Percentiles rank a stretch among this genome's conserved stretches.
These are phyloP conservation scores for Clarias macrocephalus DNA, from an alignment of 2,113 vertebrate species.

Conservation along the genomic window DNA sequence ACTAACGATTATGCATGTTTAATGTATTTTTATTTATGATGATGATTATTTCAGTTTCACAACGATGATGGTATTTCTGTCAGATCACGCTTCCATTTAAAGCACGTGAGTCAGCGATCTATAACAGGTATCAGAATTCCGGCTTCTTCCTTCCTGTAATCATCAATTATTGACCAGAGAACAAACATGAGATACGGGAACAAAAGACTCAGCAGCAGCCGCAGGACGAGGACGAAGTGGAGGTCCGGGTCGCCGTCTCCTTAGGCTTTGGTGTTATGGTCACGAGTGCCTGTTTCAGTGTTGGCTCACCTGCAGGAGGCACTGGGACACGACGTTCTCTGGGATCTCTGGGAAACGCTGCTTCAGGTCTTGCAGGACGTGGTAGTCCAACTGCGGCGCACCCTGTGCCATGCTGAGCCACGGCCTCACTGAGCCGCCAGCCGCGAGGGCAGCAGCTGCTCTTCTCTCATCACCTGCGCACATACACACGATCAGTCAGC, in stretches of 20 bases:
- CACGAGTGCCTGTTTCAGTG: not conserved
- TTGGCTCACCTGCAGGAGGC: constrained; percentile 88
- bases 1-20: no score
- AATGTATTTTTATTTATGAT: not conserved
- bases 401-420: constrained; percentile 93
- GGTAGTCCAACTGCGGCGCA: constrained; percentile 87
- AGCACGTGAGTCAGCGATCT: not conserved
- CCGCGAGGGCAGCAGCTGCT: constrained; percentile 78
- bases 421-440: constrained; percentile 83
- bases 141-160: not conserved
- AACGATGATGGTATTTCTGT: not conserved
- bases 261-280: not conserved
- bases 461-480: constrained; percentile 81
- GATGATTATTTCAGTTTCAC: not conserved
- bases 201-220: not conserved
- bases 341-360: constrained; percentile 98
- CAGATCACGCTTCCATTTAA: not conserved
- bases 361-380: constrained; percentile 96
- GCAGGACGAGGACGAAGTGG: no score
- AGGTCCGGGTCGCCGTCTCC: not conserved
- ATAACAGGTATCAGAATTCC: constrained; percentile 16
- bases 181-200: not conserved
- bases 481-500: constrained; percentile 3
- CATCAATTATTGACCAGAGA: constrained; percentile 38
- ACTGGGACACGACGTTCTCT: constrained; percentile 93